These are phyloP conservation scores for Nephrotoma flavescens DNA, from an alignment of 2,888 invertebrate species.

Conservation along the genomic window DNA sequence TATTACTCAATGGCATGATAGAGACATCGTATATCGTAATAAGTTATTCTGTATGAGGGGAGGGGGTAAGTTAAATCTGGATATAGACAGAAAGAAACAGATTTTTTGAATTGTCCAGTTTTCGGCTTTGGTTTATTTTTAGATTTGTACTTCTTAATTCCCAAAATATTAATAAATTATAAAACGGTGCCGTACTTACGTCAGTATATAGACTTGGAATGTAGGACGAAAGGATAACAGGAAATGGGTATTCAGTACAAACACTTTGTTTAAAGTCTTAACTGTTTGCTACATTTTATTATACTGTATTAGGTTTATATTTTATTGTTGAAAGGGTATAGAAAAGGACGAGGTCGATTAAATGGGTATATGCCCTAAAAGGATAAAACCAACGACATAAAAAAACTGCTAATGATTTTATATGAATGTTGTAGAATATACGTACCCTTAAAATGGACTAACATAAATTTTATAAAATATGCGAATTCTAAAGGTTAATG, in stretches of 20 bases:
- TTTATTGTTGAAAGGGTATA: neutral
- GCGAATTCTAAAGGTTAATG: neutral
- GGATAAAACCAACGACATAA: neutral
- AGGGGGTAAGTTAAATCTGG: neutral
- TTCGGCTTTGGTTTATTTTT: neutral
- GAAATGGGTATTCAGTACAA: neutral
- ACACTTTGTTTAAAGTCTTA: neutral
- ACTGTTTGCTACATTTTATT: neutral
- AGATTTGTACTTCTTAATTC: neutral
- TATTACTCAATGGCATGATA: neutral
- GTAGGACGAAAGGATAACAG: neutral
- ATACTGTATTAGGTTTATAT: neutral
- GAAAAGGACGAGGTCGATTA: neutral
- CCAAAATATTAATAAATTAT: neutral
- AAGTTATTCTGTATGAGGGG: neutral
- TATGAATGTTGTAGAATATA: neutral
- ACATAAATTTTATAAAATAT: neutral
- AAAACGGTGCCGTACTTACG: neutral
- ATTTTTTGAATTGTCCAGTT: neutral
- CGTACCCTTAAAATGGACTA: neutral
- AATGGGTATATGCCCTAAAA: too few relatives aligned
- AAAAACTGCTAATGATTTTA: neutral
- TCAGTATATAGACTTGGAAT: neutral
- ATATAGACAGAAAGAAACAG: neutral
- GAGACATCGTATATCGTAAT: neutral